These are phyloP conservation scores for Manis javanica DNA, from an alignment of 2,797 vertebrate species.

Conservation along the genomic window DNA sequence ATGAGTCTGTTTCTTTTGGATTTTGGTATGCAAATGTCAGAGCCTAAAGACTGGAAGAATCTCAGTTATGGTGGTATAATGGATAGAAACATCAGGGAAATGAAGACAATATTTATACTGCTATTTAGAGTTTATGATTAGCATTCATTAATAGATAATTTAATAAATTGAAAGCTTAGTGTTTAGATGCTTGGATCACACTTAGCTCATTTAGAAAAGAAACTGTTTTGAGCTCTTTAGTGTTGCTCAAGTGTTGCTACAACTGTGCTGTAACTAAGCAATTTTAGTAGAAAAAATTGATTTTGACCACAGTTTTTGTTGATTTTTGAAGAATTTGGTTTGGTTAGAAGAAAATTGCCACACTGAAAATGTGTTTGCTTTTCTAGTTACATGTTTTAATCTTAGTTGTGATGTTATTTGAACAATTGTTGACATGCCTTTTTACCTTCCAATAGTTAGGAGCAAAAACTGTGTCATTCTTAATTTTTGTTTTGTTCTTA, in stretches of 20 bases:
- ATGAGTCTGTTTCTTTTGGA: conserved; percentile 8
- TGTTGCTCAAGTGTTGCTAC: conserved; percentile 55
- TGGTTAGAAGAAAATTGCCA: conserved; percentile 43
- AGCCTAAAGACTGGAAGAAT: background rate
- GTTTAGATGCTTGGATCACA: background rate
- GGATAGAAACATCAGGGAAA: background rate
- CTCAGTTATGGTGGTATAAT: background rate
- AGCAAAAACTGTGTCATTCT: conserved; percentile 57
- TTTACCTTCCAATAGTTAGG: background rate
- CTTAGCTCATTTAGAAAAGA: conserved; percentile 49
- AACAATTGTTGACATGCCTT: conserved; percentile 11
- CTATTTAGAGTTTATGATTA: conserved; percentile 47
- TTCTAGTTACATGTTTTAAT: conserved; percentile 60
- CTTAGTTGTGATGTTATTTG: conserved; percentile 58
- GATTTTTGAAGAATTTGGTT: conserved; percentile 66
- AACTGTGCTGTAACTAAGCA: conserved; percentile 62
- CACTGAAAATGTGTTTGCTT: conserved; percentile 67
- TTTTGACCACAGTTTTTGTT: conserved; percentile 71
- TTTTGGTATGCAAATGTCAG: conserved; percentile 9
- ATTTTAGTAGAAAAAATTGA: conserved; percentile 78
- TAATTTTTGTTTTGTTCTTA: conserved; percentile 66
- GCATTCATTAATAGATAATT: background rate
- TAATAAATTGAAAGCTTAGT: conserved; percentile 45
- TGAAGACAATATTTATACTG: background rate
- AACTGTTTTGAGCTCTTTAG: conserved; percentile 60